These are phyloP conservation scores for Nephotettix cincticeps DNA, from an alignment of 1,140 invertebrate genomes.

Conservation along the genomic window DNA sequence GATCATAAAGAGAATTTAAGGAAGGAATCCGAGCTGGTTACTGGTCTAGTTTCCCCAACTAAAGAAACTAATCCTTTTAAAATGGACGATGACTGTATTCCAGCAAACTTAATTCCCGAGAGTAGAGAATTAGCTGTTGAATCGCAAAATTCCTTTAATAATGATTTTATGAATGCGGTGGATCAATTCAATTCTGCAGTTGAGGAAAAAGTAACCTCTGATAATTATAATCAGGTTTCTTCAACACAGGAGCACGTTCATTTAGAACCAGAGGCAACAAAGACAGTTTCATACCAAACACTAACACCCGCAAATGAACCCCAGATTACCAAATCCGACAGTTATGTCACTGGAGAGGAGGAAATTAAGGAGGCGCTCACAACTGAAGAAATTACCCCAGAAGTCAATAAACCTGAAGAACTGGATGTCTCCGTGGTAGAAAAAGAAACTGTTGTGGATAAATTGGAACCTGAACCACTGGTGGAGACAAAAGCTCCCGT, in stretches of 20 bases:
- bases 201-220: not conserved
- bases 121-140: not conserved
- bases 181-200: conserved; percentile 2
- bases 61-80: not conserved
- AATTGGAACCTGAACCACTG: not conserved
- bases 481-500: not conserved
- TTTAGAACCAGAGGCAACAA: not conserved
- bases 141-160: not conserved
- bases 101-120: not conserved
- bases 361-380: not conserved
- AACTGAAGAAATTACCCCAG: too few species aligned
- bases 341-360: not conserved
- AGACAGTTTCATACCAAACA: not conserved
- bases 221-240: not conserved
- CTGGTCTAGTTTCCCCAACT: not conserved
- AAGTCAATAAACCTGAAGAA: not conserved
- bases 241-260: not conserved
- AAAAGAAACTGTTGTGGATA: not conserved
- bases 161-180: not conserved
- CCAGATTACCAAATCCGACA: not conserved
- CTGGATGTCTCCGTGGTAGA: not conserved
- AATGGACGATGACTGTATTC: not conserved
- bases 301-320: conserved; percentile 2
- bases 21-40: too few species aligned
- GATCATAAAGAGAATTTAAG: too few species aligned